Percentiles rank a stretch among this genome's conserved stretches.
phyloP scores from a whole-genome alignment of 1,140 invertebrate species.

The Papilio polyxenes region DNA sequence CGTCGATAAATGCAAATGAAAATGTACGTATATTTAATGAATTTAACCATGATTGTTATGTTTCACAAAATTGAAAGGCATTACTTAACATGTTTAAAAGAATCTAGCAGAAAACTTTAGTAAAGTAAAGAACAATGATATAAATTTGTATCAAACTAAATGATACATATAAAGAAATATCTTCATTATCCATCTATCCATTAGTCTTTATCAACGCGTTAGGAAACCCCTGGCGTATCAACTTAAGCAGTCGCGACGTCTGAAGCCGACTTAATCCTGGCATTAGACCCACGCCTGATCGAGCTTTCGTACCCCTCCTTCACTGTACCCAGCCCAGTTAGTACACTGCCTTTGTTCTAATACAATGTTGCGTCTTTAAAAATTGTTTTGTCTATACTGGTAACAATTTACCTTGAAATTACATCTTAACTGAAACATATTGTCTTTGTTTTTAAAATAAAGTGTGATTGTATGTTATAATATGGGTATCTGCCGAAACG shows the following conservation, averaged over 20 bases:
- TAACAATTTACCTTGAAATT: not conserved
- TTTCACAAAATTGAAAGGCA: too few relatives aligned
- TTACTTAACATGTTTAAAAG: too few relatives aligned
- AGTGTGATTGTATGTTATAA: too few relatives aligned
- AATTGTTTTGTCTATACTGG: not conserved
- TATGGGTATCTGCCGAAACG: too few relatives aligned
- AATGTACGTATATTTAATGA: too few relatives aligned
- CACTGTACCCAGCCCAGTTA: not conserved
- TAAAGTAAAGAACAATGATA: not conserved
- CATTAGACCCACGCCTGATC: constrained; percentile 3
- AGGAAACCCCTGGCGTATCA: constrained; percentile 24
- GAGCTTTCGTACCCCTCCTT: constrained; percentile 3
- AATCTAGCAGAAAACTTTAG: too few relatives aligned
- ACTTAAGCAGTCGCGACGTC: constrained; percentile 28
- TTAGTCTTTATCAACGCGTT: constrained; percentile 1
- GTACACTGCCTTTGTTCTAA: not conserved
- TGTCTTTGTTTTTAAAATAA: too few relatives aligned
- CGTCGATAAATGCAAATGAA: too few relatives aligned
- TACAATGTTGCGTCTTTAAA: not conserved
- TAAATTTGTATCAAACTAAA: not conserved
- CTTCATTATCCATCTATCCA: not conserved
- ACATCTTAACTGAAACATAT: too few relatives aligned
- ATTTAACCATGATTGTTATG: too few relatives aligned
- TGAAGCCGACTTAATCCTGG: constrained; percentile 32
- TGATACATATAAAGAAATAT: not conserved